These are phyloP conservation scores for Glaucomys volans DNA, from an alignment of 2,113 vertebrate genomes.

Conservation along the genomic window DNA sequence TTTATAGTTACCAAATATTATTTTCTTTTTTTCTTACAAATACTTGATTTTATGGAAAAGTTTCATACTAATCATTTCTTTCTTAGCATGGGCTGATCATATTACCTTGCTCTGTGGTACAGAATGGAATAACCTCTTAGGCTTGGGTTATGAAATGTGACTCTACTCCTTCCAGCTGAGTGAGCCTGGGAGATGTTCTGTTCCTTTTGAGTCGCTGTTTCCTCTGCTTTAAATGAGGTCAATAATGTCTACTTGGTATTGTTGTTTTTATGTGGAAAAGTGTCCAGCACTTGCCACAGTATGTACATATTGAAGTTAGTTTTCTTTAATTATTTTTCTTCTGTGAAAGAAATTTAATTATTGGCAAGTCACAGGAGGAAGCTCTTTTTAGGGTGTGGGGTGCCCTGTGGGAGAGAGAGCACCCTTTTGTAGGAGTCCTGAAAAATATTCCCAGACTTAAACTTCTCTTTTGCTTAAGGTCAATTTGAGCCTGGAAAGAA, in stretches of 20 bases:
- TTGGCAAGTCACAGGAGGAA: not conserved
- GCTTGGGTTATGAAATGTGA: conserved; percentile 4
- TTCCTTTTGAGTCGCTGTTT: not conserved
- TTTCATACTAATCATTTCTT: not conserved
- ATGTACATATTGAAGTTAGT: not conserved
- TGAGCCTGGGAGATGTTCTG: not conserved
- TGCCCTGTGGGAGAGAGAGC: not conserved
- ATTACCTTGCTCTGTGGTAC: not conserved
- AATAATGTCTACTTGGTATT: not conserved
- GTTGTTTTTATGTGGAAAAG: not conserved
- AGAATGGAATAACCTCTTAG: not conserved
- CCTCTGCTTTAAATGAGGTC: not conserved
- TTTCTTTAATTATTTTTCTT: not conserved
- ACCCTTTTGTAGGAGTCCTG: not conserved
- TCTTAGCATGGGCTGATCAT: not conserved
- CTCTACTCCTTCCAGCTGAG: not conserved
- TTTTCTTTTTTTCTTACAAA: not conserved
- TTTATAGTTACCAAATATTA: not conserved
- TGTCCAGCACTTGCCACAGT: not conserved
- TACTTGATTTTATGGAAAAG: not conserved
- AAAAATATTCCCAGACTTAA: not conserved
- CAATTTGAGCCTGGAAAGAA: not conserved
- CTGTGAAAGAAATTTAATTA: conserved; percentile 4
- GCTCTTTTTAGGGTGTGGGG: not conserved
- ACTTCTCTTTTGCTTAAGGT: not conserved